Percentiles rank a stretch among this genome's conserved stretches.
Conservation (phyloP, 2,113 vertebrate genomes). For the Centropristis striata region DNA sequence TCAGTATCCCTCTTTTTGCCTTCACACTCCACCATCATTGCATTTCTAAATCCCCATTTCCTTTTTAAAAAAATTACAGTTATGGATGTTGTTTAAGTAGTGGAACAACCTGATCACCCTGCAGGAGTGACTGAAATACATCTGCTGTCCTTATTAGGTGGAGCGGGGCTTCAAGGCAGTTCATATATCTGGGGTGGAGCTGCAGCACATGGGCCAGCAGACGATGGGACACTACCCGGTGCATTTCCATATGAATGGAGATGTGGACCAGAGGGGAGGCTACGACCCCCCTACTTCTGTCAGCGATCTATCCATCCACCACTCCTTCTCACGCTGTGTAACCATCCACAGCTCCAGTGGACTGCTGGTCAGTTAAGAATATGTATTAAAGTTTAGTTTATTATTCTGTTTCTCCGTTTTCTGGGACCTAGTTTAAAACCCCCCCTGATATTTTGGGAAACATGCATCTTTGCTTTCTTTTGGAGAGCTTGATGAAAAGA, state of each 20-base stretch:
- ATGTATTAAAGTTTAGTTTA: not conserved
- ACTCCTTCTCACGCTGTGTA: slow-evolving; percentile 95
- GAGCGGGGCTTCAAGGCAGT: slow-evolving; percentile 89
- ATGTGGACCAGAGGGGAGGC: slow-evolving; percentile 92
- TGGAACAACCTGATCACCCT: not conserved
- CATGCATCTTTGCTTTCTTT: not conserved
- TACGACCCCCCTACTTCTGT: slow-evolving; percentile 91
- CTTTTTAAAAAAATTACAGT: not conserved
- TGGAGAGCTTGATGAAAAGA: not conserved
- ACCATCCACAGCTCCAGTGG: slow-evolving; percentile 96
- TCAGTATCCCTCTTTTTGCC: not conserved
- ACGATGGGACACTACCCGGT: slow-evolving; percentile 96
- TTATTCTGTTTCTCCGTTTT: not conserved
- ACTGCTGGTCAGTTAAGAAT: slow-evolving; percentile 90
- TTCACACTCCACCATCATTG: not conserved
- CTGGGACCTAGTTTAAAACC: not conserved
- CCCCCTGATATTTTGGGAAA: not conserved
- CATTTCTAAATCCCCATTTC: too few species aligned
- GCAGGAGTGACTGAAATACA: not conserved
- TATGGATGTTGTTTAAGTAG: not conserved
- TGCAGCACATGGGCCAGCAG: slow-evolving; percentile 97
- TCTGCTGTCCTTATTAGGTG: slow-evolving; percentile 82
- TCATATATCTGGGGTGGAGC: slow-evolving; percentile 92
- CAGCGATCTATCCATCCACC: slow-evolving; percentile 92
- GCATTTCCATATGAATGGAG: slow-evolving; percentile 96